These are phyloP conservation scores for Agrenia bidenticulata DNA, from an alignment of 2,888 invertebrate genomes.

Conservation along the genomic window DNA sequence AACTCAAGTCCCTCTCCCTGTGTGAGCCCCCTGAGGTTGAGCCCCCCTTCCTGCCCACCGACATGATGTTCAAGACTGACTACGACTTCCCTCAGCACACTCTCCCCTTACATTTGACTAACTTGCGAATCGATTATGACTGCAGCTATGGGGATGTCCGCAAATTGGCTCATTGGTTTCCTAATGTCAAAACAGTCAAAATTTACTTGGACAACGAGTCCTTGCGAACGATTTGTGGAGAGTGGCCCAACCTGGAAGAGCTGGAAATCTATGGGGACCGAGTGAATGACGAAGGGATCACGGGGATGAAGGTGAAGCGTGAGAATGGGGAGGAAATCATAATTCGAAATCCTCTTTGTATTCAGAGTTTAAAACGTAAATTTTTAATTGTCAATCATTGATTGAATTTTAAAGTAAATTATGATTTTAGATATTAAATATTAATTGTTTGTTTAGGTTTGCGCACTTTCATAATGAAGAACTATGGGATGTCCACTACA, in stretches of 20 bases:
- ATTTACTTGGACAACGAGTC: conserved; percentile 36
- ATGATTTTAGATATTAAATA: background rate
- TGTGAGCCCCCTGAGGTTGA: conserved; percentile 36
- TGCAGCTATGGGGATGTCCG: conserved; percentile 31
- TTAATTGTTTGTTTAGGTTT: conserved; percentile 25
- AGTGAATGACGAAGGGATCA: conserved; percentile 36
- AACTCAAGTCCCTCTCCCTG: conserved; percentile 29
- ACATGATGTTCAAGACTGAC: conserved; percentile 35
- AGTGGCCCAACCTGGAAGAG: conserved; percentile 37
- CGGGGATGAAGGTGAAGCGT: conserved; percentile 29
- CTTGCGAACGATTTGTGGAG: conserved; percentile 33
- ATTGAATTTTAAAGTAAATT: conserved; percentile 1
- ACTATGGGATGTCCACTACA: conserved; percentile 32
- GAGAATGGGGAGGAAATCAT: conserved; percentile 1
- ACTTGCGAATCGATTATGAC: conserved; percentile 35
- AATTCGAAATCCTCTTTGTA: conserved; percentile 24
- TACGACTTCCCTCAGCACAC: conserved; percentile 16
- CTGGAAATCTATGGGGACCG: conserved; percentile 39
- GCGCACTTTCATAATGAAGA: conserved; percentile 36
- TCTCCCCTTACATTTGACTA: conserved; percentile 21
- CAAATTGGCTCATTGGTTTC: conserved; percentile 37
- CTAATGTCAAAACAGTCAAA: conserved; percentile 28
- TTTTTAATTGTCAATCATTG: background rate
- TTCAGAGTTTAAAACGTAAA: conserved; percentile 33
- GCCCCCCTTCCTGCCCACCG: conserved; percentile 33